phyloP scores from a whole-genome alignment of 2,888 invertebrate genomes.

The Agrypnus murinus region DNA sequence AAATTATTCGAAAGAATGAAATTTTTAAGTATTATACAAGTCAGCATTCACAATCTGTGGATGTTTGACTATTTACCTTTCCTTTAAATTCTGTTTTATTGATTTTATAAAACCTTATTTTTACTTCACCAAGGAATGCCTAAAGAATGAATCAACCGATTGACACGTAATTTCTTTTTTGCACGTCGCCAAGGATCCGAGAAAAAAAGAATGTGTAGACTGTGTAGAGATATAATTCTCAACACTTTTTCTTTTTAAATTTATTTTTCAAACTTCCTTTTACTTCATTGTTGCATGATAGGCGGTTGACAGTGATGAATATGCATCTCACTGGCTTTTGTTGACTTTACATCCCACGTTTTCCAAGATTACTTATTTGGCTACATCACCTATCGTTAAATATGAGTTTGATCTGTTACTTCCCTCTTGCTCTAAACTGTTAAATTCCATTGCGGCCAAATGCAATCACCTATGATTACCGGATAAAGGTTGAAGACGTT shows the following conservation, averaged over 20 bases:
- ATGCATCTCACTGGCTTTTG: constrained; percentile 33
- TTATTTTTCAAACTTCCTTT: constrained; percentile 23
- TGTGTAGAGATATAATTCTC: constrained; percentile 14
- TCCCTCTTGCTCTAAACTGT: not conserved
- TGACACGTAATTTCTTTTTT: constrained; percentile 4
- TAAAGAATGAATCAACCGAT: not conserved
- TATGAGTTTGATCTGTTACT: constrained; percentile 6
- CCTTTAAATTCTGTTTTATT: too few relatives aligned
- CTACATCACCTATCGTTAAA: not conserved
- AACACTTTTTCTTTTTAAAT: constrained; percentile 16
- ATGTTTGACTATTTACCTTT: too few relatives aligned
- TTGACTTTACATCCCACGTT: constrained; percentile 29
- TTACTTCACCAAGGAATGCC: too few relatives aligned
- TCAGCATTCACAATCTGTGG: too few relatives aligned
- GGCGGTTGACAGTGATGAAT: constrained; percentile 37
- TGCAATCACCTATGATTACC: constrained; percentile 24
- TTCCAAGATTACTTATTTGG: constrained; percentile 9
- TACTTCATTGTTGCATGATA: constrained; percentile 12
- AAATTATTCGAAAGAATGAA: too few relatives aligned
- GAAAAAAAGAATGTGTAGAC: not conserved
- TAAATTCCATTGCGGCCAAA: not conserved
- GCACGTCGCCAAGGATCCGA: not conserved
- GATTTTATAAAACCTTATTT: too few relatives aligned
- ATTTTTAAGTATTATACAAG: too few relatives aligned
- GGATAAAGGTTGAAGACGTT: constrained; percentile 25